These are phyloP conservation scores for Psylliodes chrysocephalus DNA, from an alignment of 2,888 invertebrate genomes.

Conservation along the genomic window DNA sequence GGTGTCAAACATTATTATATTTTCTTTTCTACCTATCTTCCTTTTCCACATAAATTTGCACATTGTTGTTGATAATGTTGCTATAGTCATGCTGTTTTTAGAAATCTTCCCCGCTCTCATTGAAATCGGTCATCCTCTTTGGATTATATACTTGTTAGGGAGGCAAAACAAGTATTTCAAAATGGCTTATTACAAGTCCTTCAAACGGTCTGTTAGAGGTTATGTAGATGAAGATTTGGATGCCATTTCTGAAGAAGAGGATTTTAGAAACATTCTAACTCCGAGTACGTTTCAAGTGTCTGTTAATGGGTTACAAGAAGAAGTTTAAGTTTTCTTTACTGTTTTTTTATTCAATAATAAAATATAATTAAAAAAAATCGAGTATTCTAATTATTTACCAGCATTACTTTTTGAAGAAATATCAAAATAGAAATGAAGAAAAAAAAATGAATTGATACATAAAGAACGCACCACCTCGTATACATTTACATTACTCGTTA, in stretches of 20 bases:
- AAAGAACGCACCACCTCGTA: no score
- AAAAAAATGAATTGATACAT: no score
- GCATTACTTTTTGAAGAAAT: no score
- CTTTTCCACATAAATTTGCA: conserved; percentile 15
- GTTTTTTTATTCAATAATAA: no score
- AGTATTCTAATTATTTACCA: no score
- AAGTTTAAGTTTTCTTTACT: not conserved
- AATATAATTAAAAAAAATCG: no score
- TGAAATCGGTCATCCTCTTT: conserved; percentile 29
- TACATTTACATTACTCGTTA: no score
- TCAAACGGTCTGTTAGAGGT: conserved; percentile 34
- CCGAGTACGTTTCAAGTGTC: not conserved
- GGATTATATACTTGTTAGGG: conserved; percentile 40
- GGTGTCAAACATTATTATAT: conserved; percentile 32
- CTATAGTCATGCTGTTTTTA: conserved; percentile 16
- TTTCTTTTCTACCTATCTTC: conserved; percentile 32
- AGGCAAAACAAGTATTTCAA: conserved; percentile 43
- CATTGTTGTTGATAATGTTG: not conserved
- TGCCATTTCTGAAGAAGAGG: conserved; percentile 32
- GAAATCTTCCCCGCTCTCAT: conserved; percentile 29
- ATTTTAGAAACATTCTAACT: not conserved
- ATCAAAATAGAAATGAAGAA: no score
- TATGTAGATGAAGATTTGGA: conserved; percentile 43
- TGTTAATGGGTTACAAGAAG: not conserved
- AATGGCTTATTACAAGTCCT: conserved; percentile 41